phyloP scores from a whole-genome alignment of 2,797 vertebrate genomes.

The Antrozous pallidus region DNA sequence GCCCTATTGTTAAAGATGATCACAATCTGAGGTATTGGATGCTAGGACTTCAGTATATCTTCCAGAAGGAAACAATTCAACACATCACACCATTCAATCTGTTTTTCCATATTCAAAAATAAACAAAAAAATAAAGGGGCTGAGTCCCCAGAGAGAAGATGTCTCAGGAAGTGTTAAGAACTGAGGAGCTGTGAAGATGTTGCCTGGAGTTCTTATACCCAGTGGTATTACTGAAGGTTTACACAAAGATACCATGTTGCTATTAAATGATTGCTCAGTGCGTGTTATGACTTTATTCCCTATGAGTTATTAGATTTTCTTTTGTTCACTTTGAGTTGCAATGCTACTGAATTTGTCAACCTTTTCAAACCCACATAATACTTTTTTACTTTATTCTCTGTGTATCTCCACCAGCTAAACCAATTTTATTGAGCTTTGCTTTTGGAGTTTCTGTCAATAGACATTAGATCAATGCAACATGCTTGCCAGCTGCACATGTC shows the following conservation, averaged over 20 bases:
- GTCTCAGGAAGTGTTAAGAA: background rate
- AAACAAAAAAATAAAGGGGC: background rate
- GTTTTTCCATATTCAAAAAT: background rate
- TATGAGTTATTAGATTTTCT: background rate
- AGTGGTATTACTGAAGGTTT: background rate
- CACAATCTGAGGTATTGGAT: background rate
- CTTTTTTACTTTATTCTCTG: background rate
- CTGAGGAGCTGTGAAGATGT: background rate
- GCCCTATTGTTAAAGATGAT: background rate
- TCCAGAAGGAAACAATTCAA: background rate
- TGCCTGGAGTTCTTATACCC: background rate
- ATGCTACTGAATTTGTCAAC: background rate
- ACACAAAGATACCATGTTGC: background rate
- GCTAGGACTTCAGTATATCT: background rate
- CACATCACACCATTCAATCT: background rate
- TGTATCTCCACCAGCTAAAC: background rate
- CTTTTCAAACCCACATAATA: background rate
- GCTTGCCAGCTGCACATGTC: background rate
- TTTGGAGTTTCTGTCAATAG: conserved; percentile 20
- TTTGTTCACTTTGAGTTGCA: background rate
- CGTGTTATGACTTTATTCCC: background rate
- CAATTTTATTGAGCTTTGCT: background rate
- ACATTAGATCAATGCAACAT: background rate
- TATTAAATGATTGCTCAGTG: background rate
- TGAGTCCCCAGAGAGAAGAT: background rate